Evolutionary conservation across 2,888 invertebrate genomes (phyloP).

Genomic region (Apodemia zela): DNA sequence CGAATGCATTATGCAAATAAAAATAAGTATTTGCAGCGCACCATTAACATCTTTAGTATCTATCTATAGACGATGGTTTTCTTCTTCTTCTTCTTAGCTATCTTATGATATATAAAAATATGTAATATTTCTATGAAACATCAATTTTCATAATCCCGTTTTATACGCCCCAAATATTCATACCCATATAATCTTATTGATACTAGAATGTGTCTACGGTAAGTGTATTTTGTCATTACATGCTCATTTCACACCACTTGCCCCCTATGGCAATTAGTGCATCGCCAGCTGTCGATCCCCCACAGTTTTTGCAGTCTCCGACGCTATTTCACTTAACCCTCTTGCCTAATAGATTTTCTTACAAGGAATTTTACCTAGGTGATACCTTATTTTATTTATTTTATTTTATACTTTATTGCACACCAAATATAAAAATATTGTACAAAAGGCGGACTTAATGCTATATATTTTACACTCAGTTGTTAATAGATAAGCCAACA

Average conservation of each 20-base stretch:
- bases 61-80: no score
- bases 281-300: slow-evolving; percentile 71
- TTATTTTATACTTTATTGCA: no score
- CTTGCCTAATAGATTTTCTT: slow-evolving; percentile 70
- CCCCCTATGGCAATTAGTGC: slow-evolving; percentile 42
- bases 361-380: slow-evolving; percentile 32
- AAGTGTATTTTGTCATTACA: slow-evolving; percentile 21
- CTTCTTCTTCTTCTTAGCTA: no score
- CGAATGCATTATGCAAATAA: no score
- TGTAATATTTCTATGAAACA: neutral
- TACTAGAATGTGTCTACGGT: neutral
- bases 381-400: no score
- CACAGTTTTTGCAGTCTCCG: slow-evolving; percentile 62
- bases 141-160: neutral
- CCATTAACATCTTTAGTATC: no score
- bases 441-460: no score
- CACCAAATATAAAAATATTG: no score
- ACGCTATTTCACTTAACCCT: slow-evolving; percentile 38
- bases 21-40: no score
- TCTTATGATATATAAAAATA: no score
- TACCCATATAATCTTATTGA: slow-evolving; percentile 1
- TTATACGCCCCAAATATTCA: neutral
- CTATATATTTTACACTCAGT: no score
- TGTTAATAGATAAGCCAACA: no score
- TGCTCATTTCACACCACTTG: slow-evolving; percentile 21